phyloP scores from a whole-genome alignment of 2,113 vertebrate genomes.

The Phylloscopus trochiloides region DNA sequence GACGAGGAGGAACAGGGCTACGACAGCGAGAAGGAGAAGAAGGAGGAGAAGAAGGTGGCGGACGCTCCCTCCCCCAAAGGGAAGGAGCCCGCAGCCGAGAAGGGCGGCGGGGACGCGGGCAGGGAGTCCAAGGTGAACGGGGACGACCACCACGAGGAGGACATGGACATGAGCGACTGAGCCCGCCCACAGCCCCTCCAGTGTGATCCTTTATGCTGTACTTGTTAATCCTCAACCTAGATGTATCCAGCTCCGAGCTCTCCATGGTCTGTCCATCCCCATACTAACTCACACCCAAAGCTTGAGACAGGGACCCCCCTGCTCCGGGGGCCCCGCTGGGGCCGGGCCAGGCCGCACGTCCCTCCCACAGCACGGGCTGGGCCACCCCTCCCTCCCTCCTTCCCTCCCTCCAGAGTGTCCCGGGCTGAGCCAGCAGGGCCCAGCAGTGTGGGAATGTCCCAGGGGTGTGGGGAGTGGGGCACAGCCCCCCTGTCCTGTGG shows the following conservation, averaged over 20 bases:
- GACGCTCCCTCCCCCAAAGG: neutral
- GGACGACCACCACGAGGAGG: slow-evolving; percentile 94
- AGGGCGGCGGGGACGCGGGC: neutral
- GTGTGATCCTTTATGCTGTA: slow-evolving; percentile 78
- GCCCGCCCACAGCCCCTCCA: neutral
- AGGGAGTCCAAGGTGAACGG: slow-evolving; percentile 92
- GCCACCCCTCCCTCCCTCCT: neutral
- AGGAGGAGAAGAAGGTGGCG: neutral
- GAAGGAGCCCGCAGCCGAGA: neutral
- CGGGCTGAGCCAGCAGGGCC: neutral
- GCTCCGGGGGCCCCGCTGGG: neutral
- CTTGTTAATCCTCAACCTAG: slow-evolving; percentile 78
- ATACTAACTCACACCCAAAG: slow-evolving; percentile 61
- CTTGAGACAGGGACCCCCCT: slow-evolving; percentile 14
- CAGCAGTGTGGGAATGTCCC: neutral
- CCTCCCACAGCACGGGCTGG: slow-evolving; percentile 69
- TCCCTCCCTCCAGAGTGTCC: neutral
- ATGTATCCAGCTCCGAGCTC: slow-evolving; percentile 73
- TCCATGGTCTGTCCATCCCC: slow-evolving; percentile 62
- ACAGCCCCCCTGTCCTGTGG: neutral
- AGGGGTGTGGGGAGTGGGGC: neutral
- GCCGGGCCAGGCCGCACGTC: slow-evolving; percentile 20
- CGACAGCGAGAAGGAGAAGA: slow-evolving; percentile 76
- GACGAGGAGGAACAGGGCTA: slow-evolving; percentile 98
- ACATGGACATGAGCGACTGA: slow-evolving; percentile 99